Evolutionary conservation across 2,113 vertebrate genomes (phyloP).

Genomic region (Silurus asotus): DNA sequence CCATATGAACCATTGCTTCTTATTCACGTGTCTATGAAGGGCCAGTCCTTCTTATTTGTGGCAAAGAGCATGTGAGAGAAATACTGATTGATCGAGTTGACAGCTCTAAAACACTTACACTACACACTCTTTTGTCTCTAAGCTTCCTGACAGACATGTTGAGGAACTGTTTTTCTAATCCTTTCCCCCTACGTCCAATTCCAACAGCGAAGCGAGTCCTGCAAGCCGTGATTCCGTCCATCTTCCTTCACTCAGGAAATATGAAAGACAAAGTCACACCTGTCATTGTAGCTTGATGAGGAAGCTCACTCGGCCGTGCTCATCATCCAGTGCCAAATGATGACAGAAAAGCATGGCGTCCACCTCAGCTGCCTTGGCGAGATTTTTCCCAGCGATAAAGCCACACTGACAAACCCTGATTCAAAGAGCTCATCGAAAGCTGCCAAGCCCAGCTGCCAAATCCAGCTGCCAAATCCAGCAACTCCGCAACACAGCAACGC

Average conservation of each 20-base stretch:
- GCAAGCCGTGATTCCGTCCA: background rate
- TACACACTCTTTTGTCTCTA: constrained; percentile 53
- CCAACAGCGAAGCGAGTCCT: no score
- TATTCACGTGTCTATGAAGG: background rate
- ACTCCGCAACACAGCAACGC: constrained; percentile 10
- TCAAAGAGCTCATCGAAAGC: constrained; percentile 12
- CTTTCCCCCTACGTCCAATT: no score
- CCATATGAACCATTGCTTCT: background rate
- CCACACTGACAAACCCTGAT: constrained; percentile 30
- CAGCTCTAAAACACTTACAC: constrained; percentile 43
- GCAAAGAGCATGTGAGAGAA: constrained; percentile 27
- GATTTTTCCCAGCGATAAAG: constrained; percentile 45
- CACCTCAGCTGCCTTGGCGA: constrained; percentile 44
- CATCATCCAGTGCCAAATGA: constrained; percentile 43
- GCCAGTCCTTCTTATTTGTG: no score
- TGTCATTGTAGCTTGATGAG: constrained; percentile 47
- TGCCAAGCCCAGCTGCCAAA: constrained; percentile 26
- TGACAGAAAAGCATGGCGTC: constrained; percentile 34
- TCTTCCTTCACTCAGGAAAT: constrained; percentile 44
- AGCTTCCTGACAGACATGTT: constrained; percentile 62
- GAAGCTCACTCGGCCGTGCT: background rate
- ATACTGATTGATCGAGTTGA: constrained; percentile 7
- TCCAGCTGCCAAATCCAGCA: background rate
- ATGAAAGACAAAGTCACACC: constrained; percentile 45
- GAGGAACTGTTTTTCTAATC: constrained; percentile 49